A percentile compares a stretch with the other conserved stretches of the same genome.
These are phyloP conservation scores for Rhagonycha fulva DNA, from an alignment of 2,888 invertebrate species.

Conservation along the genomic window DNA sequence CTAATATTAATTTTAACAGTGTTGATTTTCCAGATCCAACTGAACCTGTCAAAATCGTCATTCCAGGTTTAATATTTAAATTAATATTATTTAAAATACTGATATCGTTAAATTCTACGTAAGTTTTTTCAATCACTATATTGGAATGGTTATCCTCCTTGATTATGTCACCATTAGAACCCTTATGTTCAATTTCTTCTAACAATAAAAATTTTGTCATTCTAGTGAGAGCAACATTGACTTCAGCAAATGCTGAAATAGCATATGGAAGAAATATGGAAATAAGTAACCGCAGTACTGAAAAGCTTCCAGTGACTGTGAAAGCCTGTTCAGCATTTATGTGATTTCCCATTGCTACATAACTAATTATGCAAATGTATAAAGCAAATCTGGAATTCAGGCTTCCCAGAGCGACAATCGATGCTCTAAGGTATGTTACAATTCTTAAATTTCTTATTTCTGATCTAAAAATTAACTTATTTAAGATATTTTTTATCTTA, in stretches of 20 bases:
- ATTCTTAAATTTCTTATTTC: conserved; percentile 64
- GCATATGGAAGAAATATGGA: conserved; percentile 88
- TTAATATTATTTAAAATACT: conserved; percentile 51
- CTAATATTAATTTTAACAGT: conserved; percentile 60
- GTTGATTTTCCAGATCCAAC: conserved; percentile 65
- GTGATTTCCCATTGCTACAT: conserved; percentile 68
- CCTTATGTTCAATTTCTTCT: conserved; percentile 38
- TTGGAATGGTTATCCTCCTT: not conserved
- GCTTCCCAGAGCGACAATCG: conserved; percentile 42
- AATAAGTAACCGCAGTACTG: conserved; percentile 82
- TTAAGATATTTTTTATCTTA: not conserved
- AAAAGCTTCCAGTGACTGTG: conserved; percentile 86
- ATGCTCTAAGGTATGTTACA: conserved; percentile 46
- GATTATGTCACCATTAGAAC: not conserved
- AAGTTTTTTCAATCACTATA: conserved; percentile 58
- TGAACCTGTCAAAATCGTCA: conserved; percentile 62
- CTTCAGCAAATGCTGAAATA: conserved; percentile 80
- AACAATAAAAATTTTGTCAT: conserved; percentile 63
- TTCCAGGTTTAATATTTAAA: conserved; percentile 48
- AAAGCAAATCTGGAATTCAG: conserved; percentile 47
- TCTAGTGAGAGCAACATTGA: conserved; percentile 72
- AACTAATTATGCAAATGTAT: conserved; percentile 56
- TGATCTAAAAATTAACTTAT: conserved; percentile 55
- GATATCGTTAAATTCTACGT: conserved; percentile 60
- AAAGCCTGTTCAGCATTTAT: conserved; percentile 85